A percentile compares a stretch with the other conserved stretches of the same genome.
Evolutionary conservation across 2,113 vertebrate species (phyloP).

Genomic region (Ondatra zibethicus): DNA sequence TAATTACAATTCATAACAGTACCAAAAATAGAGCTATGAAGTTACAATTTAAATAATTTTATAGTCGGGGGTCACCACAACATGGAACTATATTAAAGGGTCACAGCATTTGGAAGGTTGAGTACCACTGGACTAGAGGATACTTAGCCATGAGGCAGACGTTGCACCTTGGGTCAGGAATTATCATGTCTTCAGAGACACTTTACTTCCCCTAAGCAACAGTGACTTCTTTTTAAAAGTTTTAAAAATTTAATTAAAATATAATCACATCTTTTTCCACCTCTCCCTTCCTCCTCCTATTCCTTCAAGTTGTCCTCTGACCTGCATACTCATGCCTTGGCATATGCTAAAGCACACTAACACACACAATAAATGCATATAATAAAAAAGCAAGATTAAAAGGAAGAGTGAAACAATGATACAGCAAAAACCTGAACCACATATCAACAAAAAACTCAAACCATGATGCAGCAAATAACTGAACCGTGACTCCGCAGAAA

Average conservation of each 20-base stretch:
- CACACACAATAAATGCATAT: background rate
- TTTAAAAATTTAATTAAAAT: background rate
- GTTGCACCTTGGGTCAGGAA: background rate
- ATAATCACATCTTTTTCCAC: background rate
- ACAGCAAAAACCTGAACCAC: background rate
- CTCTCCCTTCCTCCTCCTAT: background rate
- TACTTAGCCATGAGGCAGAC: background rate
- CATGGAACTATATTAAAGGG: background rate
- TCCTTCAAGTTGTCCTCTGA: background rate
- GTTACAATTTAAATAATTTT: background rate
- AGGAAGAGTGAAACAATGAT: background rate
- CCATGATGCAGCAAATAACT: background rate
- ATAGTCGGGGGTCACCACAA: background rate
- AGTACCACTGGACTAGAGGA: background rate
- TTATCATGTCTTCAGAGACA: background rate
- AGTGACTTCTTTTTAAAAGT: background rate
- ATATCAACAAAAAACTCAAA: background rate
- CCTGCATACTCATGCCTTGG: background rate
- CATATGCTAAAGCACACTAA: too few relatives aligned
- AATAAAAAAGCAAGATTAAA: background rate
- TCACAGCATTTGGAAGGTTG: background rate
- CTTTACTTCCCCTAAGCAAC: background rate
- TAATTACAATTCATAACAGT: background rate
- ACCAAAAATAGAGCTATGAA: background rate
- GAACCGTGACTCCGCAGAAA: background rate